Evolutionary conservation across 2,888 invertebrate genomes (phyloP), one percentile per base, ranked within the genome.

Genomic region (Caenorhabditis japonica): DNA sequence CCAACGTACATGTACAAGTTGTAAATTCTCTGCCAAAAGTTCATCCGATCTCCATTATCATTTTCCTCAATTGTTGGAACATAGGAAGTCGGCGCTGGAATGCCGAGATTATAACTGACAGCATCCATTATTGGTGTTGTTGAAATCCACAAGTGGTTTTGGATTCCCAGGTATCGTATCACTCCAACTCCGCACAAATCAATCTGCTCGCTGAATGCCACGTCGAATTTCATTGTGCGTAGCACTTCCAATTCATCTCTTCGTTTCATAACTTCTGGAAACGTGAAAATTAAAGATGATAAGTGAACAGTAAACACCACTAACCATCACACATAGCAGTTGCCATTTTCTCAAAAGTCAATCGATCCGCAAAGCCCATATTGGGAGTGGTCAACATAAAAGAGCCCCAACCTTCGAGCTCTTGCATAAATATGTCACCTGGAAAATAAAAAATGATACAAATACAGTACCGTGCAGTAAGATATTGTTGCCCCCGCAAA

Each of bases 71-170:
- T 77, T 3, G 81, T 77, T 21, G 85, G 85, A 8, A 84, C 82
- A 73, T 82, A 83, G 1, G 81, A 78, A 23, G 76, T 43, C 8
- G 83, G 83, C 12, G 78, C 75, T 13, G 85, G 85, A 21, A 85
- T 70, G 23, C 85, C 84, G 34, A 84, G 49, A 44, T 81, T 79
- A 44, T 84, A 85, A 47, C 79, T 79, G 25, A 75, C 74, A 7
- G 79, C 79, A 39, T 85, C 85, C 76, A 83, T 81, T 4, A 85
- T 71, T 15, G 83, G 80, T 2, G 84, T 85, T 0, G 85, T 85
- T 13, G 82, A 81, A 33, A 83, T 79, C 85, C 83, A 85, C 17
- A 85, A 60, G 41, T 82, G 81, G 19, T 81, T 80, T 13, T 75
- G 58, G 59, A 84, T 83, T 13, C 76, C 84, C 30, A 85, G 70